Evolutionary conservation across 1,140 invertebrate genomes (phyloP).

Genomic region (Drosophila santomea): DNA sequence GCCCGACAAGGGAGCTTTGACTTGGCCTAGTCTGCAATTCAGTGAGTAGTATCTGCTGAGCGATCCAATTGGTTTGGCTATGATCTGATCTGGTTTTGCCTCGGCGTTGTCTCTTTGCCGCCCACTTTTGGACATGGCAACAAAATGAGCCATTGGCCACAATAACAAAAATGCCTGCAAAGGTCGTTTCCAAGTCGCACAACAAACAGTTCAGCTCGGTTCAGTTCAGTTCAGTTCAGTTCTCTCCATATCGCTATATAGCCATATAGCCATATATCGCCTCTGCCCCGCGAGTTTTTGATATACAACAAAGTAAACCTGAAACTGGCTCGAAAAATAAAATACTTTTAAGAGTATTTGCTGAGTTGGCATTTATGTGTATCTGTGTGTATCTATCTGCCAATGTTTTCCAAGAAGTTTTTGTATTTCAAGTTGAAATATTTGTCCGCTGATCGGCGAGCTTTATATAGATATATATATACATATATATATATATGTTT

Average conservation of each 20-base stretch:
- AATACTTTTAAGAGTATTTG: constrained; percentile 44
- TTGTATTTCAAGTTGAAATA: constrained; percentile 50
- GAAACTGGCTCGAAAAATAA: constrained; percentile 42
- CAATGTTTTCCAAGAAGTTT: constrained; percentile 66
- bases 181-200: constrained; percentile 48
- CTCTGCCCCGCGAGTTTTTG: constrained; percentile 17
- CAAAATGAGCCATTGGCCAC: constrained; percentile 14
- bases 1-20: constrained; percentile 12
- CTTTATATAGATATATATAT: constrained; percentile 23
- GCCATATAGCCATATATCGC: constrained; percentile 3
- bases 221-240: no score
- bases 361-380: constrained; percentile 56
- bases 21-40: constrained; percentile 24
- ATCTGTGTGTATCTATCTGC: constrained; percentile 13
- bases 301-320: constrained; percentile 40
- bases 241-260: constrained; percentile 12
- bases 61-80: constrained; percentile 2
- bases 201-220: constrained; percentile 6
- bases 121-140: constrained; percentile 40
- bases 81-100: constrained; percentile 28
- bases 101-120: constrained; percentile 27
- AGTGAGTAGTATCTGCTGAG: neutral
- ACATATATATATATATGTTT: constrained; percentile 8
- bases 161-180: constrained; percentile 49
- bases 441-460: constrained; percentile 41